Evolutionary conservation across 92 coral and sea anemone species (phyloP).

Genomic region (Porites rus): DNA sequence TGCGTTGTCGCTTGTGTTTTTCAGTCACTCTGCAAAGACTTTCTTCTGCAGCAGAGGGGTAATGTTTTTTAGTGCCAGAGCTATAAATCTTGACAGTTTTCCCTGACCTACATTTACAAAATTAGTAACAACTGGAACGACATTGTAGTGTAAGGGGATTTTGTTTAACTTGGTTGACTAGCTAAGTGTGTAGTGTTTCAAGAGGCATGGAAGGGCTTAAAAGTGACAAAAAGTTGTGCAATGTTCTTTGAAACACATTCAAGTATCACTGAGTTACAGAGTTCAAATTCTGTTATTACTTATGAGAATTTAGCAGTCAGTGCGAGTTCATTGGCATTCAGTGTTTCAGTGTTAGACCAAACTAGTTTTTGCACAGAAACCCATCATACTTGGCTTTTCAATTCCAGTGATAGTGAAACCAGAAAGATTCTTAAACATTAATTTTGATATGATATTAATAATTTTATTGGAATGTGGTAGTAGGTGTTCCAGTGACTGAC

Average conservation of each 20-base stretch:
- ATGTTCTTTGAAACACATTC: not conserved
- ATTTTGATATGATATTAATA: too few species aligned
- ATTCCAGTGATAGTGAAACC: too few species aligned
- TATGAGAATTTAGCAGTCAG: not conserved
- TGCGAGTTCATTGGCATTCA: not conserved
- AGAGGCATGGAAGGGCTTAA: not conserved
- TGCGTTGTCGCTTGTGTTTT: too few species aligned
- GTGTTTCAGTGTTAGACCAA: not conserved
- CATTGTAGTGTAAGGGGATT: not conserved
- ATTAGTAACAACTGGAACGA: not conserved
- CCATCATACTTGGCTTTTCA: too few species aligned
- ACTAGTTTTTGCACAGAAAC: too few species aligned
- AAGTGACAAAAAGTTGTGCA: not conserved
- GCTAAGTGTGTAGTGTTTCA: not conserved
- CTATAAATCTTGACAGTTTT: not conserved
- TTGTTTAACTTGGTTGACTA: not conserved
- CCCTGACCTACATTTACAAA: not conserved
- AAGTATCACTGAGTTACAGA: not conserved
- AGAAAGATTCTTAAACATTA: too few species aligned
- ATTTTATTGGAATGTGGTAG: too few species aligned
- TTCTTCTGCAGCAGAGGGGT: not conserved
- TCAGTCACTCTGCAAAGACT: too few species aligned
- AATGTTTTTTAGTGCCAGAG: not conserved
- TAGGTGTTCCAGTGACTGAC: too few species aligned
- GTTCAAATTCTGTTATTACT: not conserved